Conservation (phyloP, 2,888 invertebrate genomes). For the Chymomyza caudatula region DNA sequence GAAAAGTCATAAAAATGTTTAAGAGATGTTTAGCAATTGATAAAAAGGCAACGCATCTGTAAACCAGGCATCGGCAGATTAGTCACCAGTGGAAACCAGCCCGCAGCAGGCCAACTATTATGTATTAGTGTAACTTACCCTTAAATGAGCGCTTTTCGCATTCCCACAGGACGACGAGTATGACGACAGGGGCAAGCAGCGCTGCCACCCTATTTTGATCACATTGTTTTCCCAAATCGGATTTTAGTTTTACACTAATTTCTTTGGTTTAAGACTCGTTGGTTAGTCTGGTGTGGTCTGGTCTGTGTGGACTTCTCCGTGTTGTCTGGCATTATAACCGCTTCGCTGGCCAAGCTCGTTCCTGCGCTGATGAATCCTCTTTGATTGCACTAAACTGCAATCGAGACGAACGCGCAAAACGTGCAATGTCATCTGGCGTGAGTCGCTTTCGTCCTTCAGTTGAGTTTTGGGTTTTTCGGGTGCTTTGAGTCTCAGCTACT, state of each 20-base stretch:
- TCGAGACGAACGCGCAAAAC: conserved; percentile 70
- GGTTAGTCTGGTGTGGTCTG: conserved; percentile 8
- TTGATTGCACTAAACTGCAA: conserved; percentile 74
- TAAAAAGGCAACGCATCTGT: conserved; percentile 55
- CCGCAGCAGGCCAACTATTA: background rate
- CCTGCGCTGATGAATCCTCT: conserved; percentile 69
- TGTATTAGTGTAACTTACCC: conserved; percentile 36
- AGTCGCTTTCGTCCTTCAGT: conserved; percentile 17
- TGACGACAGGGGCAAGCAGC: conserved; percentile 2
- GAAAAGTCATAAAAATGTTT: conserved; percentile 59
- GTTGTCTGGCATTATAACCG: conserved; percentile 68
- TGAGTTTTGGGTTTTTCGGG: background rate
- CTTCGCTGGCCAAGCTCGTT: conserved; percentile 70
- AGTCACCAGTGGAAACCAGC: conserved; percentile 26
- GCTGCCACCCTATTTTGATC: conserved; percentile 41
- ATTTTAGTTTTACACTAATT: conserved; percentile 77
- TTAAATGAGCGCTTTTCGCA: conserved; percentile 57
- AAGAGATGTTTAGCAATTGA: conserved; percentile 62
- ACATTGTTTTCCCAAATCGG: conserved; percentile 76
- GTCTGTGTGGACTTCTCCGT: too few relatives aligned
- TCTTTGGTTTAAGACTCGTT: conserved; percentile 73
- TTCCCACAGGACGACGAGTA: conserved; percentile 57
- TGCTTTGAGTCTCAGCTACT: conserved; percentile 21
- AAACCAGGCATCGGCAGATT: conserved; percentile 60
- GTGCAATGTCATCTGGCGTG: conserved; percentile 57